A percentile compares a stretch with the other conserved stretches of the same genome.
These are phyloP conservation scores for Hemistola chrysoprasaria DNA, from an alignment of 2,888 invertebrate genomes.

Conservation along the genomic window DNA sequence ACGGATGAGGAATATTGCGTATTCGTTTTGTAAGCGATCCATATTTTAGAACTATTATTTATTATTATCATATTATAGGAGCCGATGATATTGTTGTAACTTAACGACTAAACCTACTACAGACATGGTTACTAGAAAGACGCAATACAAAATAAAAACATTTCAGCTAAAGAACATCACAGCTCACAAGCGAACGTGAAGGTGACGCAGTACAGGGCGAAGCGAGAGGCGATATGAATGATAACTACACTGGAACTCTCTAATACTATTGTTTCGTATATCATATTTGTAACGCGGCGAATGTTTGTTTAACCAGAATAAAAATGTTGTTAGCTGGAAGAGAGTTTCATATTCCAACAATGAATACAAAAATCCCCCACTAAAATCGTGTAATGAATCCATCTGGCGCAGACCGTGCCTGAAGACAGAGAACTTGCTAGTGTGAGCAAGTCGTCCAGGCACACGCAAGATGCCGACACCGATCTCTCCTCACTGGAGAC, in stretches of 20 bases:
- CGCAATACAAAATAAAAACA: conserved; percentile 51
- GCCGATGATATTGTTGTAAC: conserved; percentile 60
- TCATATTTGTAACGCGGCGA: conserved; percentile 31
- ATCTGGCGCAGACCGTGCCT: conserved; percentile 67
- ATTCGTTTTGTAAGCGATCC: conserved; percentile 42
- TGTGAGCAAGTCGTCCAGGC: conserved; percentile 77
- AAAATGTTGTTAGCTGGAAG: conserved; percentile 69
- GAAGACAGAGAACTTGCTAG: conserved; percentile 73
- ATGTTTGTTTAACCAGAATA: conserved; percentile 46
- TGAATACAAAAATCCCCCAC: conserved; percentile 78
- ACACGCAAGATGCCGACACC: conserved; percentile 44
- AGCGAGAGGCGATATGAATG: conserved; percentile 64
- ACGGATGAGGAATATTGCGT: conserved; percentile 28
- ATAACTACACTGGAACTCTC: conserved; percentile 40
- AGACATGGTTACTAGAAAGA: conserved; percentile 52
- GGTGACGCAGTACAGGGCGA: conserved; percentile 53
- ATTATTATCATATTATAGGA: conserved; percentile 44
- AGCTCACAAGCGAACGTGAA: conserved; percentile 72
- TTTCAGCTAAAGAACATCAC: conserved; percentile 68
- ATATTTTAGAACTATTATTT: conserved; percentile 42
- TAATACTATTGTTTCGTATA: conserved; percentile 9
- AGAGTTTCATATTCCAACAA: conserved; percentile 69
- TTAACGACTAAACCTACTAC: conserved; percentile 63
- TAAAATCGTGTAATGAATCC: conserved; percentile 61
- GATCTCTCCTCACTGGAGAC: conserved; percentile 26